These are phyloP conservation scores for Eucriotettix oculatus DNA, from an alignment of 2,888 invertebrate genomes.

Conservation along the genomic window DNA sequence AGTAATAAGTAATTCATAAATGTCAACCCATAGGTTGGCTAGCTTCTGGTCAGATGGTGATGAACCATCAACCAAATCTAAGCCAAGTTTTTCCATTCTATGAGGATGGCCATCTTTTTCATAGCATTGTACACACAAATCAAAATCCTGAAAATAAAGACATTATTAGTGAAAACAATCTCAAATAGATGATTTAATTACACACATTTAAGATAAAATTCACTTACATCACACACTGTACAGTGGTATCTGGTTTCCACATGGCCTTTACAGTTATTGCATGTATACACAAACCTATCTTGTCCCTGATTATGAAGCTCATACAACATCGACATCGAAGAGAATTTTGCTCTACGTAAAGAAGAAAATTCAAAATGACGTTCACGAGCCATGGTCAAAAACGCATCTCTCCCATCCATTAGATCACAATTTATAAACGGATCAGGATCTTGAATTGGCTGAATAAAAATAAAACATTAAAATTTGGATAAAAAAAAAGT, in stretches of 20 bases:
- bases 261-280: slow-evolving; percentile 90
- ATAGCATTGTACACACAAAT: slow-evolving; percentile 90
- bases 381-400: slow-evolving; percentile 93
- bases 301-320: slow-evolving; percentile 97
- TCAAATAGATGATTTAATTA: background rate
- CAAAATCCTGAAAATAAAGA: slow-evolving; percentile 59
- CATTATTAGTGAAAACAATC: background rate
- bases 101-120: slow-evolving; percentile 90
- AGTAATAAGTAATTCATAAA: no score
- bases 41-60: slow-evolving; percentile 71
- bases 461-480: slow-evolving; percentile 13
- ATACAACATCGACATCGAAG: slow-evolving; percentile 93
- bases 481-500: background rate
- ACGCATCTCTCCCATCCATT: slow-evolving; percentile 99
- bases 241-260: slow-evolving; percentile 97
- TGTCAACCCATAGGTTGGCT: slow-evolving; percentile 59
- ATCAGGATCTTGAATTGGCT: slow-evolving; percentile 95
- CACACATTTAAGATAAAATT: background rate
- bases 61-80: slow-evolving; percentile 85
- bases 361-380: slow-evolving; percentile 98
- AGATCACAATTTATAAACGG: slow-evolving; percentile 89
- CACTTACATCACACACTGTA: slow-evolving; percentile 82
- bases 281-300: slow-evolving; percentile 90
- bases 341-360: slow-evolving; percentile 83
- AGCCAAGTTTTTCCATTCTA: slow-evolving; percentile 92